Evolutionary conservation across 1,140 invertebrate species (phyloP).

Genomic region (Drosophila bocki): DNA sequence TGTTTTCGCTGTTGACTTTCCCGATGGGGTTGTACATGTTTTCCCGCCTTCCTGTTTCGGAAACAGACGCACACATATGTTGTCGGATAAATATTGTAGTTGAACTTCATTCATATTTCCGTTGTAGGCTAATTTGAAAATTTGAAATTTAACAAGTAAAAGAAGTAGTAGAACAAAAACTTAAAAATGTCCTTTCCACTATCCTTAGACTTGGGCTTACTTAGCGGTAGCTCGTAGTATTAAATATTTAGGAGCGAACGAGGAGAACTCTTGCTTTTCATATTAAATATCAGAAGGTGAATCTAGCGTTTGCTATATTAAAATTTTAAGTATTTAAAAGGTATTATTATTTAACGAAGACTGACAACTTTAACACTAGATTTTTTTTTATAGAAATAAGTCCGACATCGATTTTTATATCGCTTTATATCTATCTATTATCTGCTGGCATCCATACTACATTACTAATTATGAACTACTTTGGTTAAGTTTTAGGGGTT

Average conservation of each 20-base stretch:
- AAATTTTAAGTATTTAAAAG: too few relatives aligned
- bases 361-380: too few relatives aligned
- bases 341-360: too few relatives aligned
- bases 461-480: not conserved
- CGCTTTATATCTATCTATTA: not conserved
- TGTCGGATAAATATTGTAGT: constrained; percentile 20
- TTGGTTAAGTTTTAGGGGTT: not conserved
- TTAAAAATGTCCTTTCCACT: not conserved
- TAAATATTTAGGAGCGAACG: not conserved
- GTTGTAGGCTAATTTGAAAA: not conserved
- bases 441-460: not conserved
- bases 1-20: constrained; percentile 62
- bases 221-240: not conserved
- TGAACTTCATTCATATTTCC: not conserved
- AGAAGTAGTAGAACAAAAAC: too few relatives aligned
- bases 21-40: constrained; percentile 11
- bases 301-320: too few relatives aligned
- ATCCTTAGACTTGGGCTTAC: not conserved
- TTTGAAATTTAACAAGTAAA: too few relatives aligned
- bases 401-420: too few relatives aligned
- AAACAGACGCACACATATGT: constrained; percentile 40
- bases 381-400: too few relatives aligned
- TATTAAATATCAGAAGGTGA: not conserved
- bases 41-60: constrained; percentile 30
- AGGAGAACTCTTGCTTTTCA: not conserved